A percentile compares a stretch with the other conserved stretches of the same genome.
Evolutionary conservation across 2,113 vertebrate species (phyloP).

Genomic region (Phalacrocorax aristotelis): DNA sequence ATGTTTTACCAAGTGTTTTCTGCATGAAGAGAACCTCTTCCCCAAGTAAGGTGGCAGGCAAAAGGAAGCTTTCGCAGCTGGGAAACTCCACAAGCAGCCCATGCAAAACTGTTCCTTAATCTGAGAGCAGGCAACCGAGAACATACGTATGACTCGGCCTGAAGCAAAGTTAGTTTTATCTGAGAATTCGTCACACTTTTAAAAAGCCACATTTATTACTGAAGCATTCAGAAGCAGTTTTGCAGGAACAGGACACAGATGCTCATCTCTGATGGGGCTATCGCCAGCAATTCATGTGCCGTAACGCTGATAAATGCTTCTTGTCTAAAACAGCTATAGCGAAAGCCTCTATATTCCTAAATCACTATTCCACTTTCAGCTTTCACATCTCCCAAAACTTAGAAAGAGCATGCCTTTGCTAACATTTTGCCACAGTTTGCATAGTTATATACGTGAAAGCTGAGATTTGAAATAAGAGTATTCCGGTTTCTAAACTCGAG

Average conservation of each 20-base stretch:
- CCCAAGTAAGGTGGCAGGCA: background rate
- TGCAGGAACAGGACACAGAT: background rate
- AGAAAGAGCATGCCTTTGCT: background rate
- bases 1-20: background rate
- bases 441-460: accelerated
- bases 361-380: background rate
- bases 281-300: background rate
- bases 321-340: accelerated
- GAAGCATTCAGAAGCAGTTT: background rate
- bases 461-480: background rate
- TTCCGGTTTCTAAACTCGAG: background rate
- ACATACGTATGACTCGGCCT: background rate
- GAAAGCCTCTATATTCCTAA: background rate
- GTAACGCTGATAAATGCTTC: accelerated
- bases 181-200: background rate
- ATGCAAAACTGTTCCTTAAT: background rate
- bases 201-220: background rate
- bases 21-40: background rate
- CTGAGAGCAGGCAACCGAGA: background rate
- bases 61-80: background rate
- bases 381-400: background rate
- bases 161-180: background rate
- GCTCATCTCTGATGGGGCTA: background rate
- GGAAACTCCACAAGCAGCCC: accelerated
- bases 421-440: background rate